Evolutionary conservation across 2,113 vertebrate species (phyloP).

Genomic region (Rousettus leschenaultii): DNA sequence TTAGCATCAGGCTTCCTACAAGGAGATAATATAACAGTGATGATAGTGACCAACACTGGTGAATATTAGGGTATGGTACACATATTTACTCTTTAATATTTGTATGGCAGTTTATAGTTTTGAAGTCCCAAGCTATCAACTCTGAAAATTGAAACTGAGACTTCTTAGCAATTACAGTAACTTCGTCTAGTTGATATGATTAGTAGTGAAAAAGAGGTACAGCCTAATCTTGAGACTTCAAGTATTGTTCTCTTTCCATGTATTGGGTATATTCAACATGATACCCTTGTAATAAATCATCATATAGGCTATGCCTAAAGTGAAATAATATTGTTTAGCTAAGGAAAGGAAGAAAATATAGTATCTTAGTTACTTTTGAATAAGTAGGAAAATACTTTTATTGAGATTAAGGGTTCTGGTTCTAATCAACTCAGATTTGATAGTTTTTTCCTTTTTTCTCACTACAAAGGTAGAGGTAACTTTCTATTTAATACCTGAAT

Average conservation of each 20-base stretch:
- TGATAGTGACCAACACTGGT: not conserved
- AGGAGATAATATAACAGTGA: not conserved
- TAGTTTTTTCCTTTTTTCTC: not conserved
- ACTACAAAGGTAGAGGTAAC: not conserved
- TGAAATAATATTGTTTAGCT: not conserved
- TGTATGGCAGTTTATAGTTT: constrained; percentile 14
- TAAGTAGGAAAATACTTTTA: not conserved
- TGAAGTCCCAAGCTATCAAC: not conserved
- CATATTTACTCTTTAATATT: not conserved
- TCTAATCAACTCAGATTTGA: not conserved
- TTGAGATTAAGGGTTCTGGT: not conserved
- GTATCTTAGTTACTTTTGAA: not conserved
- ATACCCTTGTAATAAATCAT: not conserved
- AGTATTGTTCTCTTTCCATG: not conserved
- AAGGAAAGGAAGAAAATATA: not conserved
- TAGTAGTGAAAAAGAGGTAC: not conserved
- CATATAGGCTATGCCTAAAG: not conserved
- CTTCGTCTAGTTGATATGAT: not conserved
- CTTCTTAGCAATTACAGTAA: not conserved
- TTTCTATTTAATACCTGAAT: not conserved
- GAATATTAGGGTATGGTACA: not conserved
- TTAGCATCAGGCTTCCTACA: not conserved
- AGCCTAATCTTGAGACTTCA: not conserved
- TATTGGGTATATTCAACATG: not conserved
- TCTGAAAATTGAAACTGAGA: not conserved